Base-by-base conservation (phyloP, 1,140 invertebrate genomes). In the Papilio helenus region DNA sequence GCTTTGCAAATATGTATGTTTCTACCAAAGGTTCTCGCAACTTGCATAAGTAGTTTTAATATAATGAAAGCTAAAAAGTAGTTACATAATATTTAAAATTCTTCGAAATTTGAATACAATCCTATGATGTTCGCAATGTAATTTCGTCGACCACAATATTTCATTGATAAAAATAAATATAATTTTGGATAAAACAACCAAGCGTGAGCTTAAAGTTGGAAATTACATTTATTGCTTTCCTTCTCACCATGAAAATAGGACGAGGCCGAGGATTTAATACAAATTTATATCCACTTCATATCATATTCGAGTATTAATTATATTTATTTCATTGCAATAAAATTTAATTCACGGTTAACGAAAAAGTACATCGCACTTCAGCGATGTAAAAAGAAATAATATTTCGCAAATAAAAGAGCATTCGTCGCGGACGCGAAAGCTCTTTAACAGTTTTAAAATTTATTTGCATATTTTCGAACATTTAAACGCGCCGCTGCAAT, bases 391-490 rank as follows among this genome's bases (percentile, higher is more conserved):
- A 68, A 68, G 3, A 68, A 68, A 68, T 68, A 68, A 29, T 68
- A 68, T 68, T 68, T 68, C 61, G 61, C 23, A 29, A 68, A 61
- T 61, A 68, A 68, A 68, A 29, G 61, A 65, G 61, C 61, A 68
- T 68, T 68, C 23, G 26, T 16, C 61, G 12, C 26, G 61, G 26
- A 29, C 61, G 14, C 14, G 26, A 29, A 68, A 68, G 26, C 61
- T 68, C 61, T 68, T 68, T 34, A 68, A 68, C 61, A 18, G 61
- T 34, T 68, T 68, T 68, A 68, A 68, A 68, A 68, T 29, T 34
- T 68, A 68, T 68, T 68, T 68, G 61, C 61, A 68, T 68, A 68
- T 29, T 68, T 68, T 68, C 26, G 61, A 68, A 34, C 61, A 68
- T 68, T 68, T 68, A 68, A 68, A 68, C 61, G 61, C 23, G 23